Conservation (phyloP, 2,797 vertebrate genomes). For the Lithobates sylvaticus region DNA sequence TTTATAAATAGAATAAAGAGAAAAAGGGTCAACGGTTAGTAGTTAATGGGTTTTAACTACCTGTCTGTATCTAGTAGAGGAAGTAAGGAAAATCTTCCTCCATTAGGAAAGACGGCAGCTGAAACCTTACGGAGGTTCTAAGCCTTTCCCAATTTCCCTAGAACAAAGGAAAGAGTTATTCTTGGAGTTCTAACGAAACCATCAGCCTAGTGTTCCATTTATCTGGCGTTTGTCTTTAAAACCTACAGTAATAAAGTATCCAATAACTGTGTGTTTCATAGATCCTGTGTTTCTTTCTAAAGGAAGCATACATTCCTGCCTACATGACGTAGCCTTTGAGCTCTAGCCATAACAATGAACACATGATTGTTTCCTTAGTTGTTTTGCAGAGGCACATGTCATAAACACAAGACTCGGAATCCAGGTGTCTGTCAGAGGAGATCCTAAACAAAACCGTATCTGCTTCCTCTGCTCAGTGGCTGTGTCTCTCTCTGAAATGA, state of each 20-base stretch:
- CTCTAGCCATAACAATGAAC: conserved; percentile 56
- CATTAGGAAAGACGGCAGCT: too few relatives aligned
- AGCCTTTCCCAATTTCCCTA: background rate
- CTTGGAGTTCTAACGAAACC: background rate
- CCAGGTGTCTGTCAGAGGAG: conserved; percentile 54
- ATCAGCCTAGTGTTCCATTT: background rate
- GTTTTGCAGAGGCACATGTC: conserved; percentile 42
- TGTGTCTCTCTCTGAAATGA: conserved; percentile 37
- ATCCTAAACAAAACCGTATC: conserved; percentile 48
- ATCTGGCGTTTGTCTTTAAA: background rate
- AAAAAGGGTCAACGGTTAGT: too few relatives aligned
- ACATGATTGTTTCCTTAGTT: conserved; percentile 40
- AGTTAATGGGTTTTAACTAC: too few relatives aligned
- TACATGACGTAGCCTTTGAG: conserved; percentile 21
- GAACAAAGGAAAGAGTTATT: background rate
- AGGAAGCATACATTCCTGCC: conserved; percentile 46
- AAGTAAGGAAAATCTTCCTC: too few relatives aligned
- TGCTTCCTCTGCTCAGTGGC: conserved; percentile 52
- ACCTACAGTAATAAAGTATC: background rate
- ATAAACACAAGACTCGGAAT: conserved; percentile 46
- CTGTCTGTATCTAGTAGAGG: too few relatives aligned
- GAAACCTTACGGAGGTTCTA: background rate
- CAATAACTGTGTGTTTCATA: conserved; percentile 10
- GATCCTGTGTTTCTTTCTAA: conserved; percentile 34
- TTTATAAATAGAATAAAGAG: too few relatives aligned